Conservation (phyloP, 2,113 vertebrate genomes). For the Lonchura striata region DNA sequence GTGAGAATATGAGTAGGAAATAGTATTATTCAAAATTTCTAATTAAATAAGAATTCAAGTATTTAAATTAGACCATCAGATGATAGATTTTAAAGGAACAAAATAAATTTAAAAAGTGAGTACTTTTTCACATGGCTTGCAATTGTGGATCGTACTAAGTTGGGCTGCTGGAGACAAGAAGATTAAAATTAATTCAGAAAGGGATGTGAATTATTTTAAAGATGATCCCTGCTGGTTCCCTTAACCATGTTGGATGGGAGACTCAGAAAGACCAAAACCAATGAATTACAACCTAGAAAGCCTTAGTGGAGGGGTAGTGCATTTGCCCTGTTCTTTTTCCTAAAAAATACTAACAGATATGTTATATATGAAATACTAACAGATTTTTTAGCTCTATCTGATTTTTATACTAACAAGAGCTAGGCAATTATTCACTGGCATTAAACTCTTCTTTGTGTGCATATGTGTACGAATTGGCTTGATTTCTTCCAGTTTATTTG, state of each 20-base stretch:
- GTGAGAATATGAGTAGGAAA: background rate
- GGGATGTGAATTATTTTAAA: background rate
- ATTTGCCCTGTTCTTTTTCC: background rate
- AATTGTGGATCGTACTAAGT: background rate
- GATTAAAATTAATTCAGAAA: background rate
- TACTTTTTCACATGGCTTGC: background rate
- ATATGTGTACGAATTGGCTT: background rate
- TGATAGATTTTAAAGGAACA: background rate
- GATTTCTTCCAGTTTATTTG: slow-evolving; percentile 3
- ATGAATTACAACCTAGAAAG: background rate
- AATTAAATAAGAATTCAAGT: background rate
- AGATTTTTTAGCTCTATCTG: too few relatives aligned
- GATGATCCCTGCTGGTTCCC: background rate
- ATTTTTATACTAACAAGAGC: background rate
- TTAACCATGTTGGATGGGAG: background rate
- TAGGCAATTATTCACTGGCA: background rate
- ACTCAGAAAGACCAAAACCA: background rate
- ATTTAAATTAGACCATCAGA: background rate
- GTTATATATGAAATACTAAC: too few relatives aligned
- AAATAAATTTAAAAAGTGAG: background rate
- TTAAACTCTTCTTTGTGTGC: background rate
- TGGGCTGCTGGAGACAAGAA: background rate
- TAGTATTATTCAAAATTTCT: background rate
- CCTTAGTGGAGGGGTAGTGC: too few relatives aligned
- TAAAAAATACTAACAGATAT: too few relatives aligned